Evolutionary conservation across 1,140 invertebrate genomes (phyloP).

Genomic region (Apis florea): DNA sequence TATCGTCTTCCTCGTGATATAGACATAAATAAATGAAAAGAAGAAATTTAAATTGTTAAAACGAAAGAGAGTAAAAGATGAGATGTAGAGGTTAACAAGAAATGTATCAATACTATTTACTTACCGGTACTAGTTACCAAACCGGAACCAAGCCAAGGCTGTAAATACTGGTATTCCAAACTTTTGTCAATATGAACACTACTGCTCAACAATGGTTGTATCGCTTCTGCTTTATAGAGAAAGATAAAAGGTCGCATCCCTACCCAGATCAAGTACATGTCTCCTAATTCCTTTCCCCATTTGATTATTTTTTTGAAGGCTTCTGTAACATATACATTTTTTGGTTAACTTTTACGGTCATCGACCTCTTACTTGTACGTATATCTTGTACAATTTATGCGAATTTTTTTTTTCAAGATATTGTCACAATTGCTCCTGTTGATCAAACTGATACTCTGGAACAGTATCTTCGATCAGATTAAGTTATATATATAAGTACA

Average conservation of each 20-base stretch:
- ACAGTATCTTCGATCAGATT: no score
- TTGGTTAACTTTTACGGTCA: no score
- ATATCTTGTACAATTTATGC: no score
- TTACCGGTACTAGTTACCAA: constrained; percentile 80
- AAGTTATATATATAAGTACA: neutral
- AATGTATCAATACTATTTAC: neutral
- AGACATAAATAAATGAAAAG: no score
- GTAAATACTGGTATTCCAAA: constrained; percentile 83
- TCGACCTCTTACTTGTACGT: no score
- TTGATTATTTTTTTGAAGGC: constrained; percentile 67
- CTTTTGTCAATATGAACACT: constrained; percentile 83
- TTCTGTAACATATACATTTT: constrained; percentile 55
- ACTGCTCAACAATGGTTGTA: constrained; percentile 72
- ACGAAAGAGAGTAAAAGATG: no score
- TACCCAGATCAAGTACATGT: constrained; percentile 72
- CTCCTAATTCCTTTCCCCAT: constrained; percentile 69
- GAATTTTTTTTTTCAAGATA: no score
- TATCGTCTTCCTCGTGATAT: no score
- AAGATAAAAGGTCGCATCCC: constrained; percentile 72
- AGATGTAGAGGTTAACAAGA: no score
- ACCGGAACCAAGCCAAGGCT: constrained; percentile 84
- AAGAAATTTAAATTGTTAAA: no score
- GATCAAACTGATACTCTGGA: no score
- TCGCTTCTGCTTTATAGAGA: constrained; percentile 67
- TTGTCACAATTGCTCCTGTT: no score